These are phyloP conservation scores for Coptotermes formosanus DNA, from an alignment of 1,140 invertebrate genomes.

Conservation along the genomic window DNA sequence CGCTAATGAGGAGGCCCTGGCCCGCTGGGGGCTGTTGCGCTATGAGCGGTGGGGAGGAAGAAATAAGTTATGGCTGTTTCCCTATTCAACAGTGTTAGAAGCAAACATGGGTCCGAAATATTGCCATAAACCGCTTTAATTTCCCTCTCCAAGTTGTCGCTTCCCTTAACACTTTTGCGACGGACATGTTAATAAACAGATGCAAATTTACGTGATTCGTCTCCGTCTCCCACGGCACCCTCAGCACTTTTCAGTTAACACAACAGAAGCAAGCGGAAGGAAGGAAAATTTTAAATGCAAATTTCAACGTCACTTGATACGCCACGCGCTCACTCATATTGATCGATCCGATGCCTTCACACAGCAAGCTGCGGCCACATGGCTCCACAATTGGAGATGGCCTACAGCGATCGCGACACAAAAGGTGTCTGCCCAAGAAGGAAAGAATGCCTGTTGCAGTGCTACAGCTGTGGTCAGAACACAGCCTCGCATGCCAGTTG, in stretches of 20 bases:
- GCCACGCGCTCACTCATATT: not conserved
- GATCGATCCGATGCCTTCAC: not conserved
- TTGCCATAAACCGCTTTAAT: too few species aligned
- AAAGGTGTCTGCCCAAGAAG: not conserved
- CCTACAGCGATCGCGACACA: not conserved
- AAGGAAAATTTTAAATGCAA: not conserved
- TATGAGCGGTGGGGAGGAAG: too few species aligned
- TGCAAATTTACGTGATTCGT: not conserved
- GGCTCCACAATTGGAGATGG: not conserved
- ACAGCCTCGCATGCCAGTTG: too few species aligned
- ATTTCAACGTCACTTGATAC: not conserved
- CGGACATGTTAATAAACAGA: not conserved
- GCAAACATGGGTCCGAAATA: too few species aligned
- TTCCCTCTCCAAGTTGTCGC: too few species aligned
- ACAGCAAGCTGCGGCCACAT: not conserved
- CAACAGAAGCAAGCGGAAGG: too few species aligned
- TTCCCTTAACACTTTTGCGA: too few species aligned
- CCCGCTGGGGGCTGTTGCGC: too few species aligned
- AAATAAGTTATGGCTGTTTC: too few species aligned
- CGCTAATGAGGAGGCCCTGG: too few species aligned
- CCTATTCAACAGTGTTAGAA: too few species aligned
- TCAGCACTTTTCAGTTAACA: not conserved
- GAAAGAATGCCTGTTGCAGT: not conserved
- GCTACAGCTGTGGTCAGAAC: too few species aligned
- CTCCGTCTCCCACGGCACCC: not conserved